These are phyloP conservation scores for Sorex maritimensis DNA, from an alignment of 2,797 vertebrate genomes.

Conservation along the genomic window DNA sequence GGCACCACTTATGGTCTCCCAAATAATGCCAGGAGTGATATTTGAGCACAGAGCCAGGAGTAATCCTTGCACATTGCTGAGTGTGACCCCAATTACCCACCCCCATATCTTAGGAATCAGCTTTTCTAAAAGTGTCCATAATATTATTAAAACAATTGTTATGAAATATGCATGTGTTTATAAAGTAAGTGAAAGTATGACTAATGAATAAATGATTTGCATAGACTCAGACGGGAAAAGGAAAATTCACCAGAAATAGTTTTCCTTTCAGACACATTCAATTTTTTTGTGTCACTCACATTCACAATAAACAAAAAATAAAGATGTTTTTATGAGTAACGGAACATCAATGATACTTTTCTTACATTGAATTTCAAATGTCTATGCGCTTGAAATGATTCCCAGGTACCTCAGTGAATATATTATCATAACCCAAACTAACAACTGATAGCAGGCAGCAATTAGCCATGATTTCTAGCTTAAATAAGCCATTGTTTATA, in stretches of 20 bases:
- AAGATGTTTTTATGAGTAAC: constrained; percentile 43
- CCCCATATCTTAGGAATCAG: constrained; percentile 4
- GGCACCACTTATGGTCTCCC: no score
- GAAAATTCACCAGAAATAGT: constrained; percentile 11
- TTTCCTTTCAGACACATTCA: constrained; percentile 26
- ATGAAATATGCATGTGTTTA: constrained; percentile 40
- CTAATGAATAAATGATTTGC: constrained; percentile 46
- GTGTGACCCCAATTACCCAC: no score
- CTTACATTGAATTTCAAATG: constrained; percentile 42
- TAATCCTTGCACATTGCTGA: no score
- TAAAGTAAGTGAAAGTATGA: constrained; percentile 52
- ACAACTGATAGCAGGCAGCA: constrained; percentile 43
- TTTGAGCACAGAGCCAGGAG: no score
- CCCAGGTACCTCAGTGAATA: constrained; percentile 33
- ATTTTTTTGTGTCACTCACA: constrained; percentile 21
- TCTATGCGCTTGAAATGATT: constrained; percentile 56
- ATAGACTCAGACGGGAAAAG: constrained; percentile 36
- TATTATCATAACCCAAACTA: constrained; percentile 30
- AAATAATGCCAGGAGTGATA: no score
- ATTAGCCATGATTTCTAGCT: constrained; percentile 17
- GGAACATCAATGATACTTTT: constrained; percentile 47
- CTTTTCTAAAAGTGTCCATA: constrained; percentile 55
- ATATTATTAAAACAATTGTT: constrained; percentile 34
- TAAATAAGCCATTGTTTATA: constrained; percentile 25
- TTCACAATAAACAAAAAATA: constrained; percentile 61